phyloP scores from a whole-genome alignment of 1,140 invertebrate genomes.

The Lasioglossum albipes region DNA sequence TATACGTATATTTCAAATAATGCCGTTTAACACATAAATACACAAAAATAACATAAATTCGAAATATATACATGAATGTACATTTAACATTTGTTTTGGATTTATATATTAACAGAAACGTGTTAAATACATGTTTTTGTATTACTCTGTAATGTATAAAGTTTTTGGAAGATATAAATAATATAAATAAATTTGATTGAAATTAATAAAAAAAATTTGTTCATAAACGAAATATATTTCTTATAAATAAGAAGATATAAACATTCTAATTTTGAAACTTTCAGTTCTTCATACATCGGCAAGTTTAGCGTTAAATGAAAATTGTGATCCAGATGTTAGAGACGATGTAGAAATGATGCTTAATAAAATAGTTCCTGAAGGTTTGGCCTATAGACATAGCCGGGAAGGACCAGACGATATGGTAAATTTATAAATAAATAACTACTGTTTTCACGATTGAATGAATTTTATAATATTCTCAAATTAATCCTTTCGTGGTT shows the following conservation, averaged over 20 bases:
- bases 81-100: neutral
- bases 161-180: no score
- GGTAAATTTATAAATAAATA: slow-evolving; percentile 82
- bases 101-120: neutral
- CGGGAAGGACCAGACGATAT: slow-evolving; percentile 99
- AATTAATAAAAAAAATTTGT: neutral
- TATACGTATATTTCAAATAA: neutral
- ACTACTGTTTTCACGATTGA: no score
- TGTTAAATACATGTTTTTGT: neutral
- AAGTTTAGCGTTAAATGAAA: slow-evolving; percentile 97
- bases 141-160: no score
- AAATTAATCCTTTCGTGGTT: neutral
- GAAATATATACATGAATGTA: neutral
- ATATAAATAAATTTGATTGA: neutral
- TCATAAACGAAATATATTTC: no score
- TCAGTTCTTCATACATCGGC: slow-evolving; percentile 98
- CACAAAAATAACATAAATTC: neutral
- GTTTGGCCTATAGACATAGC: slow-evolving; percentile 95
- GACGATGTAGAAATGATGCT: slow-evolving; percentile 99
- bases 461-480: neutral
- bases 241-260: neutral
- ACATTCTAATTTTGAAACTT: slow-evolving; percentile 75
- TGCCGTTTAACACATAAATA: neutral
- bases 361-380: slow-evolving; percentile 98
- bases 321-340: slow-evolving; percentile 97